phyloP scores from a whole-genome alignment of 2,113 vertebrate genomes.

The Leptobrachium ailaonicum region DNA sequence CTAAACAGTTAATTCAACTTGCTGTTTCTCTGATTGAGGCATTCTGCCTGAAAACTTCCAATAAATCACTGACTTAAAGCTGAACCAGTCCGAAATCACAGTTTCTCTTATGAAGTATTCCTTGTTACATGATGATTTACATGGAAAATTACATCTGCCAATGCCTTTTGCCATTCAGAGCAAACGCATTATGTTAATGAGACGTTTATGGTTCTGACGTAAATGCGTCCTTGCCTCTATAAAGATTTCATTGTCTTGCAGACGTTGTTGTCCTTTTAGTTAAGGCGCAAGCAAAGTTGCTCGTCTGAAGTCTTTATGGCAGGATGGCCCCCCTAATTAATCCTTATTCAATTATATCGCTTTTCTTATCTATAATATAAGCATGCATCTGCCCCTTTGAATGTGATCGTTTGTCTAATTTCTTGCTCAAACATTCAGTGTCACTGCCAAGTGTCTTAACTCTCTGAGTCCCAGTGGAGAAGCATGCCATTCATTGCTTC shows the following conservation, averaged over 20 bases:
- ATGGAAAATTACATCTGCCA: slow-evolving; percentile 44
- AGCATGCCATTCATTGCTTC: background rate
- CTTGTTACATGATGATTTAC: slow-evolving; percentile 28
- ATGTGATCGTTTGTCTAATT: background rate
- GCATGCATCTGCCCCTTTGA: slow-evolving; percentile 9
- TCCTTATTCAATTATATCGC: slow-evolving; percentile 23
- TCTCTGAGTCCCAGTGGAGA: background rate
- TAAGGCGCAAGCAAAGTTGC: slow-evolving; percentile 15
- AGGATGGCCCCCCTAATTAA: background rate
- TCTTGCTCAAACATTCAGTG: background rate
- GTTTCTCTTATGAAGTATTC: slow-evolving; percentile 22
- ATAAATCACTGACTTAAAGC: slow-evolving; percentile 22
- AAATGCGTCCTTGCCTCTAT: slow-evolving; percentile 36
- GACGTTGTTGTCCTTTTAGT: slow-evolving; percentile 34
- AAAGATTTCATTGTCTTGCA: slow-evolving; percentile 48
- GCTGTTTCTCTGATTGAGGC: slow-evolving; percentile 10
- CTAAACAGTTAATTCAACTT: too few relatives aligned
- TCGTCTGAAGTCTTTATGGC: slow-evolving; percentile 9
- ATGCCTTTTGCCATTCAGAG: slow-evolving; percentile 25
- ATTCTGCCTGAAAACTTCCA: slow-evolving; percentile 24
- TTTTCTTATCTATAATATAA: slow-evolving; percentile 8
- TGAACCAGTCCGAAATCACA: background rate
- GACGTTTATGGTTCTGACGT: slow-evolving; percentile 37
- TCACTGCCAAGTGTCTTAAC: background rate
- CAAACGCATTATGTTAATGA: slow-evolving; percentile 28